Percentiles rank a stretch among this genome's conserved stretches.
These are phyloP conservation scores for Cetonia aurata DNA, from an alignment of 2,888 invertebrate species.

Conservation along the genomic window DNA sequence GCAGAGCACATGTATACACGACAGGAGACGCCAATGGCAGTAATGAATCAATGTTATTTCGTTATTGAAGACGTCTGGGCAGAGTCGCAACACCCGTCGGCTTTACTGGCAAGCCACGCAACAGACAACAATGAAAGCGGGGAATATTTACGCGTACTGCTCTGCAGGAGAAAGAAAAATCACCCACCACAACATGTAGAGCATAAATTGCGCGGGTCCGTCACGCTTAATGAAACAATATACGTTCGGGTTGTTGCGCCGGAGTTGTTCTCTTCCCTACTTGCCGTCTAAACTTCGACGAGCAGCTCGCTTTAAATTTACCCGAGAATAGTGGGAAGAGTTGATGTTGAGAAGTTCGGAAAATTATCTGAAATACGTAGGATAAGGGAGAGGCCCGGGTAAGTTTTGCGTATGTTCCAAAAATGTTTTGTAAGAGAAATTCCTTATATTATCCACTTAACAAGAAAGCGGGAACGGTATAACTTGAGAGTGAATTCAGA, in stretches of 20 bases:
- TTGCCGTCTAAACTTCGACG: constrained; percentile 15
- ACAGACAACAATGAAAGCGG: constrained; percentile 33
- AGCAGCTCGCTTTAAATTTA: constrained; percentile 33
- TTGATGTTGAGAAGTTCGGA: too few relatives aligned
- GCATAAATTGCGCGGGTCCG: constrained; percentile 56
- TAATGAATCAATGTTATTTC: constrained; percentile 31
- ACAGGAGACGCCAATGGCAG: not conserved
- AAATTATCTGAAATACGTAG: too few relatives aligned
- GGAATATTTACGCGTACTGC: constrained; percentile 35
- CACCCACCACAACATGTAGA: constrained; percentile 45
- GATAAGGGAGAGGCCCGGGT: too few relatives aligned
- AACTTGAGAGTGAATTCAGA: not conserved
- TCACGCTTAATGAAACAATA: constrained; percentile 58
- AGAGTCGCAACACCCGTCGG: not conserved
- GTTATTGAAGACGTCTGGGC: constrained; percentile 35
- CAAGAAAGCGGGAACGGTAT: not conserved
- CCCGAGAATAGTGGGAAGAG: not conserved
- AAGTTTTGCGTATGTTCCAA: too few relatives aligned
- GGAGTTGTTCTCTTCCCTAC: constrained; percentile 36
- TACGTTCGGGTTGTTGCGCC: constrained; percentile 54
- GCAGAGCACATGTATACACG: not conserved
- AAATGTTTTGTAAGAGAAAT: too few relatives aligned
- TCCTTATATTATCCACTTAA: too few relatives aligned
- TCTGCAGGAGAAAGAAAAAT: constrained; percentile 45
- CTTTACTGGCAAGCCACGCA: not conserved